Evolutionary conservation across 2,888 invertebrate genomes (phyloP), one percentile per base, ranked within the genome.

Genomic region (Margaritifera margaritifera): DNA sequence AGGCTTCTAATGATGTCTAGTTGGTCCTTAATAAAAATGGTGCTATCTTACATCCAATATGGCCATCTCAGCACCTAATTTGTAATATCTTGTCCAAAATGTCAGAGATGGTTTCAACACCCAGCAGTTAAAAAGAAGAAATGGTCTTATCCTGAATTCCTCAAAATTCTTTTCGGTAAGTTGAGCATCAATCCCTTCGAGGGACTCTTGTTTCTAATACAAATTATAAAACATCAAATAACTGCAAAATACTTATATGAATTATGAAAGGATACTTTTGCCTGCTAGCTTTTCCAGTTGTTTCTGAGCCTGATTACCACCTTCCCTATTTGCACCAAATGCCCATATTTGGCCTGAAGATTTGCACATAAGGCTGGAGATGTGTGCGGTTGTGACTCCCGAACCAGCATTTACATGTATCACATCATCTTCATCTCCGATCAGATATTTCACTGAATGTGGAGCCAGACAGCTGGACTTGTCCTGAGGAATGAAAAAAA

Each of bases 401-500:
- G 87, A 82, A 19, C 87, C 87, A 0, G 84, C 75, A 72, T 89
- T 87, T 25, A 88, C 82, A 62, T 87, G 87, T 31, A 89, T 81
- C n/a, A 89, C 80, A 72, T 89, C 89, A 72, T 86, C 86, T 22
- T 84, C 86, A 22, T 84, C 86, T 31, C 85, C 84, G 8, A 89
- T 73, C 20, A 89, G 74, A 54, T 84, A 79, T 58, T 83, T 82
- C 19, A 88, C 82, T 2, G 87, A 82, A 70, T 87, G 85, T 8
- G 86, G 85, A 0, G 87, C 88, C 58, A 88, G 75, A 68, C 87
- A 87, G 67, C 88, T 88, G 6, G 89, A 87, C 76, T 88, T 88
- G 81, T 89, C 89, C 89, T 89, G 79, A 51, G 76, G 77, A 54
- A 64, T 18, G 25, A 60, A 51, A 19, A 31, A 25, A 53, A 24